A percentile compares a stretch with the other conserved stretches of the same genome.
Conservation (phyloP, 1,140 invertebrate genomes). For the Pectinophora gossypiella region DNA sequence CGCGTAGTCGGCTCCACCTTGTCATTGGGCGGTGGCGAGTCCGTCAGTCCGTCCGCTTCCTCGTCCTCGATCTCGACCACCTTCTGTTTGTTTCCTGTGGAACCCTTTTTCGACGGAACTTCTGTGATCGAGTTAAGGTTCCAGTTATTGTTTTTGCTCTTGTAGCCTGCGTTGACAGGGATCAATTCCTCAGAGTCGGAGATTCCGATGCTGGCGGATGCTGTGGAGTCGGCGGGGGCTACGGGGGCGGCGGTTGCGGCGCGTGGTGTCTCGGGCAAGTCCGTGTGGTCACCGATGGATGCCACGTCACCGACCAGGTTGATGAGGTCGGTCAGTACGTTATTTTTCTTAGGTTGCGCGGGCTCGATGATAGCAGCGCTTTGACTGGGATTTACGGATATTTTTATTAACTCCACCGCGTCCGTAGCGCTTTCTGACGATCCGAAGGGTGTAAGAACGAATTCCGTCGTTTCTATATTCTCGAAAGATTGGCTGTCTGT, state of each 20-base stretch:
- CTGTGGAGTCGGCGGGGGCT: background rate
- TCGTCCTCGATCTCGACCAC: slow-evolving; percentile 61
- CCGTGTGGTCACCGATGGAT: slow-evolving; percentile 62
- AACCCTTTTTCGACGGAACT: slow-evolving; percentile 45
- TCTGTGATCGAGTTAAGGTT: slow-evolving; percentile 65
- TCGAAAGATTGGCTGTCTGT: slow-evolving; percentile 37
- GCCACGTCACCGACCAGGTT: slow-evolving; percentile 70
- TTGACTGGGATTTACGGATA: slow-evolving; percentile 34
- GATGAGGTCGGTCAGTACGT: slow-evolving; percentile 62
- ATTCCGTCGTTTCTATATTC: slow-evolving; percentile 56
- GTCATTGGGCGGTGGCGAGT: slow-evolving; percentile 53
- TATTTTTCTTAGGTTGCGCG: slow-evolving; percentile 38
- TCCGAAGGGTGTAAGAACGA: slow-evolving; percentile 43
- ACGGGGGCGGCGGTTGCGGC: slow-evolving; percentile 13
- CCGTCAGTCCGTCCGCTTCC: slow-evolving; percentile 52
- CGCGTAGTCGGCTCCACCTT: slow-evolving; percentile 62
- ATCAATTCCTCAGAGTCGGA: slow-evolving; percentile 63
- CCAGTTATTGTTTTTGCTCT: slow-evolving; percentile 62
- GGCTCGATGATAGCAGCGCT: slow-evolving; percentile 54
- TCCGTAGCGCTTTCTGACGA: slow-evolving; percentile 51
- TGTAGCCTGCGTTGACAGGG: slow-evolving; percentile 59
- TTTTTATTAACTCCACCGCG: slow-evolving; percentile 57
- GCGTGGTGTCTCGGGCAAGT: slow-evolving; percentile 18
- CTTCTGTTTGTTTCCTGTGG: slow-evolving; percentile 37
- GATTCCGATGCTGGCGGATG: slow-evolving; percentile 29